Percentiles rank a stretch among this genome's conserved stretches.
These are phyloP conservation scores for Sus scrofa DNA, from an alignment of 2,113 vertebrate genomes.

Conservation along the genomic window DNA sequence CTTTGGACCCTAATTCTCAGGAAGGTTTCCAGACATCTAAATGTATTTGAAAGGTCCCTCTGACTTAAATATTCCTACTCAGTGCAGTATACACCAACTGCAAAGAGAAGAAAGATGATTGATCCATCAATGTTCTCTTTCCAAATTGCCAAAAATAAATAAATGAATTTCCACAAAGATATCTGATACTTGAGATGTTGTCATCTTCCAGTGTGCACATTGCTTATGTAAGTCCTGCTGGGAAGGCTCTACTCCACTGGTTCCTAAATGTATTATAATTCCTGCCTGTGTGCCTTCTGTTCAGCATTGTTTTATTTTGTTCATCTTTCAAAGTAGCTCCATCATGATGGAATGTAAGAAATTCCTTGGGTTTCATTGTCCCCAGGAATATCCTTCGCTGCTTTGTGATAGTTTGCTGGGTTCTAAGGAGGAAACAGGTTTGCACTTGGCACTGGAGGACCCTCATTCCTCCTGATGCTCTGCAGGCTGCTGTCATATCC, in stretches of 20 bases:
- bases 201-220: constrained; percentile 65
- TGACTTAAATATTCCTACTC: constrained; percentile 45
- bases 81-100: background rate
- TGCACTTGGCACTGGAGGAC: no score
- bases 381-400: constrained; percentile 71
- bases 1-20: constrained; percentile 81
- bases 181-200: constrained; percentile 70
- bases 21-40: constrained; percentile 72
- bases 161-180: constrained; percentile 68
- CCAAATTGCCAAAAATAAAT: constrained; percentile 80
- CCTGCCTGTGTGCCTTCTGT: constrained; percentile 71
- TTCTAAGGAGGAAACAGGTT: constrained; percentile 91
- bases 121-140: constrained; percentile 84
- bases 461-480: no score
- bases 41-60: no score
- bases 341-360: constrained; percentile 48
- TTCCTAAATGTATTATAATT: constrained; percentile 77
- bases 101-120: background rate
- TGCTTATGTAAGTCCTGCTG: constrained; percentile 69
- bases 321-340: constrained; percentile 85
- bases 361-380: background rate
- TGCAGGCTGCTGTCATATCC: no score
- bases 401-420: constrained; percentile 76
- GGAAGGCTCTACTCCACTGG: constrained; percentile 69
- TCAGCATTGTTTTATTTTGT: constrained; percentile 33